Evolutionary conservation across 2,113 vertebrate species (phyloP).

Genomic region (Accipiter cooperii): DNA sequence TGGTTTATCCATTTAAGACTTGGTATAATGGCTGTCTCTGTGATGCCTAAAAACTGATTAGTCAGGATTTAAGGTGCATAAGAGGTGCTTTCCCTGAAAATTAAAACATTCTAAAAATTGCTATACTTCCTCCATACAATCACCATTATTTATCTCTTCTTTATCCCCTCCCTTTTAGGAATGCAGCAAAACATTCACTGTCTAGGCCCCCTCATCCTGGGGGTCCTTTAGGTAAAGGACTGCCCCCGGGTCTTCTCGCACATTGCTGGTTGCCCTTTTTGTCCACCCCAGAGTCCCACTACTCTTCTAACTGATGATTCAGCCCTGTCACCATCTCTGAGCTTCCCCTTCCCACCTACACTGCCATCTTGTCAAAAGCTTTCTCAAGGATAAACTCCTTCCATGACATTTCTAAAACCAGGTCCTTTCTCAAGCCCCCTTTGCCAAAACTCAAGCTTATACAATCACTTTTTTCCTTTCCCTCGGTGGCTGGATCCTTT

Average conservation of each 20-base stretch:
- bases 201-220: neutral
- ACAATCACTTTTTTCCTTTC: neutral
- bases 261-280: neutral
- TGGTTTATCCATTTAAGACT: neutral
- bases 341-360: neutral
- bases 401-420: neutral
- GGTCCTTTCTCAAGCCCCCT: neutral
- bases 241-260: neutral
- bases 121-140: neutral
- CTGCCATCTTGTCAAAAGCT: neutral
- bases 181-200: neutral
- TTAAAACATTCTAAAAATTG: neutral
- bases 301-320: neutral
- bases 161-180: neutral
- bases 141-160: neutral
- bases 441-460: neutral
- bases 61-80: neutral
- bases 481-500: neutral
- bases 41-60: neutral
- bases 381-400: neutral
- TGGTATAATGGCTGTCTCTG: neutral
- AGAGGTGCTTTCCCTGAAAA: neutral
- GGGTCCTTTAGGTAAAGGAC: neutral
- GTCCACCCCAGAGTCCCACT: neutral
- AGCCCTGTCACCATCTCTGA: neutral